Conservation (phyloP, 1,140 invertebrate genomes). For the Drosophila malerkotliana region DNA sequence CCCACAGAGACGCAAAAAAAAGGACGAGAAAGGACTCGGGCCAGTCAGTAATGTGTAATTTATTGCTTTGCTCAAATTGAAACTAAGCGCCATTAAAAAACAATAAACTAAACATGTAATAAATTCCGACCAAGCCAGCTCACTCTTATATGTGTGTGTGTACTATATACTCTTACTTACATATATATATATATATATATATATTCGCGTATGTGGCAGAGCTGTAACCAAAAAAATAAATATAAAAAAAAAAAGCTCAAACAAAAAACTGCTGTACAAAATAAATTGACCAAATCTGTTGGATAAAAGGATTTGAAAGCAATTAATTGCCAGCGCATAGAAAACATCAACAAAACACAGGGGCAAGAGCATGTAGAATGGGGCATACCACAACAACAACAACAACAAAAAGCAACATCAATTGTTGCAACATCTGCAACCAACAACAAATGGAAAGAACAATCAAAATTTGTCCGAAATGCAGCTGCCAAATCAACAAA, state of each 20-base stretch:
- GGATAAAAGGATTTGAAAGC: conserved; percentile 81
- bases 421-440: conserved; percentile 16
- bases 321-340: conserved; percentile 76
- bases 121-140: conserved; percentile 55
- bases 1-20: conserved; percentile 5
- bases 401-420: conserved; percentile 16
- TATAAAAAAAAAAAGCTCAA: conserved; percentile 1
- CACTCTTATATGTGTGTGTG: conserved; percentile 8
- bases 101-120: conserved; percentile 81
- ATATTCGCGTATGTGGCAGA: not conserved
- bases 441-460: not conserved
- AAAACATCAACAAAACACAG: conserved; percentile 41
- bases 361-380: not conserved
- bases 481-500: conserved; percentile 16
- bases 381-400: not conserved
- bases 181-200: conserved; percentile 5
- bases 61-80: conserved; percentile 76
- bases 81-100: conserved; percentile 80
- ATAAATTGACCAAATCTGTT: conserved; percentile 81
- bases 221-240: conserved; percentile 13
- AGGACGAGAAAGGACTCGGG: conserved; percentile 18
- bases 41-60: conserved; percentile 73
- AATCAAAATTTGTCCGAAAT: conserved; percentile 1
- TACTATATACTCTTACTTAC: not conserved
- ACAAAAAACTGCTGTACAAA: conserved; percentile 65